Base-by-base conservation (phyloP, 2,113 vertebrate genomes). In the Mastomys natalensis region DNA sequence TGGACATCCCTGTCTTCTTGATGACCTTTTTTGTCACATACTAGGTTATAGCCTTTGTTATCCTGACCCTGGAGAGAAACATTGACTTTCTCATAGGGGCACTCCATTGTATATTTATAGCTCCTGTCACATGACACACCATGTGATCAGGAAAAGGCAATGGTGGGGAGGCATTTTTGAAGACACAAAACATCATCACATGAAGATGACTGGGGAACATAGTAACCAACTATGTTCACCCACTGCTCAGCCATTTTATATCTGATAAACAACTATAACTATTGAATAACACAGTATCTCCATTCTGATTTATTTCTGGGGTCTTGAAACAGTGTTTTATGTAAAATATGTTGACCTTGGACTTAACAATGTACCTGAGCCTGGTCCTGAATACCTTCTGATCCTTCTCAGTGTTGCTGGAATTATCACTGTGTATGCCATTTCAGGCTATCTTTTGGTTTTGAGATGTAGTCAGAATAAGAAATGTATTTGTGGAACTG, bases 81-180 rank as follows among this genome's bases (percentile, higher is more conserved):
- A 89, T 89, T 93, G 76, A 51, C 76, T 94, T 95, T 66, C 85
- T 93, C 74, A 45, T 45, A 85, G 82, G 78, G 76, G 17, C 12
- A 85, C 85, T 93, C 76, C 77, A 74, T 90, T 92, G 76, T 26
- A 72, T 80, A 84, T 94, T 91, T 94, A 78, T 77, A 78, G 80
- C 34, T 95, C 43, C 87, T 53, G 82, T 95, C 74, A 78, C 37
- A 16, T 76, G 93, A 92, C 78, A 87, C 91, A 90, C 78, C 64
- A 85, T 95, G 55, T 51, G 74, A 60, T 74, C 76, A 78, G 84
- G 89, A 85, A 95, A 95, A 80, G 55, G 70, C 93, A 93, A 81
- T 60, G 26, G 70, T 82, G 31, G 51, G 58, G 78, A 93, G 70
- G 13, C 17, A 48, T 81, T 96, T 74, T 37, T 88, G 90, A 88